Evolutionary conservation across 2,797 vertebrate genomes (phyloP).

Genomic region (Huso huso): DNA sequence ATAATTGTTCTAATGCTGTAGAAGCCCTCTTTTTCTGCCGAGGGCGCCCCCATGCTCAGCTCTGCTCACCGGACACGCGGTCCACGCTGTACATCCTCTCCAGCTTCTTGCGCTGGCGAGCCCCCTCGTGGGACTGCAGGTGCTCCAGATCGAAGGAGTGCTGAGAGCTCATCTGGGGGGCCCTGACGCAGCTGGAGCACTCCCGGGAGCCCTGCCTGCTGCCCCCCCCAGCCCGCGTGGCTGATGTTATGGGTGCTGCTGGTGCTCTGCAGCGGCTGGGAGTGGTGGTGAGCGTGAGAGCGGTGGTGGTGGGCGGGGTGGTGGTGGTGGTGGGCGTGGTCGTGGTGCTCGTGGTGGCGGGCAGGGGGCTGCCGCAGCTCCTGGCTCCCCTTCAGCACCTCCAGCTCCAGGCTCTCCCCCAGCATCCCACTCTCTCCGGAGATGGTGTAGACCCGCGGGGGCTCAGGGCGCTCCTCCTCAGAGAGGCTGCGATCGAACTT

Average conservation of each 20-base stretch:
- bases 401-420: slow-evolving; percentile 78
- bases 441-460: slow-evolving; percentile 74
- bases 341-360: slow-evolving; percentile 38
- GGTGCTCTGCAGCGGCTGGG: slow-evolving; percentile 42
- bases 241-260: slow-evolving; percentile 37
- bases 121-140: slow-evolving; percentile 36
- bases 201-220: slow-evolving; percentile 30
- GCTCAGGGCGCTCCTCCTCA: slow-evolving; percentile 62
- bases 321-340: slow-evolving; percentile 28
- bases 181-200: slow-evolving; percentile 49
- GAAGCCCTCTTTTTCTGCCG: not conserved
- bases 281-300: slow-evolving; percentile 46
- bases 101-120: slow-evolving; percentile 71
- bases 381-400: slow-evolving; percentile 71
- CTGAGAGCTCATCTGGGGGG: slow-evolving; percentile 42
- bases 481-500: slow-evolving; percentile 71
- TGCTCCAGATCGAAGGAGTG: slow-evolving; percentile 55
- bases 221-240: too few relatives aligned
- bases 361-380: slow-evolving; percentile 34
- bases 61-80: slow-evolving; percentile 67
- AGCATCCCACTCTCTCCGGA: slow-evolving; percentile 69
- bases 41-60: slow-evolving; percentile 26
- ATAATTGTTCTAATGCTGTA: not conserved
- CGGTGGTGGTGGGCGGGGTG: slow-evolving; percentile 9
- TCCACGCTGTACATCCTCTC: slow-evolving; percentile 92